Evolutionary conservation across 2,797 vertebrate species (phyloP), one percentile per base, ranked within the genome.

Genomic region (Leptoclinus maculatus): DNA sequence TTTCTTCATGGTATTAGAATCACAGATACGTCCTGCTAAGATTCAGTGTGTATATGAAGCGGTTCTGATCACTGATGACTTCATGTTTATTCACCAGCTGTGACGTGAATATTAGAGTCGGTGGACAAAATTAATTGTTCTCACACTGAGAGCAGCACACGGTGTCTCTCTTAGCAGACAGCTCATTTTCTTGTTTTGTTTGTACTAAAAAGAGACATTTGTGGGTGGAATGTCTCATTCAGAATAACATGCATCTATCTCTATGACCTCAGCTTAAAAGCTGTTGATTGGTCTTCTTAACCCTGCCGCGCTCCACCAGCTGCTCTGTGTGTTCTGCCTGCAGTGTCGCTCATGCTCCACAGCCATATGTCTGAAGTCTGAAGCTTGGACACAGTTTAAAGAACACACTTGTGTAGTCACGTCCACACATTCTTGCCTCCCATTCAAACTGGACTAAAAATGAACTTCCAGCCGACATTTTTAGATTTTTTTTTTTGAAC

Each of bases 11-110:
- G 5, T 47, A 57, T 29, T 29, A 36, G 47, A 71, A 56, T 76
- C 14, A 58, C 23, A 32, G 19, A 19, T 27, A 23, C 2, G 9
- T 32, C 39, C 2, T 54, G 12, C 16, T 51, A 2, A 41, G 17
- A 32, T 56, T 45, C n/a, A 49, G 14, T 49, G 10, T 54, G 12
- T 29, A 32, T 34, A n/a, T 23, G 7, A 51, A 57, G 25, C 36
- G 19, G n/a, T 32, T 47, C 39, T 59, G 51, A 73, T 74, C 43
- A 49, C 63, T 78, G 51, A 70, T 45, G 34, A 68, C 34, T 58
- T 71, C 1, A 66, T 88, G 36, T 81, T 79, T 75, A 84, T 83
- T 86, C 71, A 85, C 2, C 0, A 85, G 49, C 58, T 70, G 29
- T 38, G 34, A 54, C 66, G 47, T 63, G 25, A 79, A 54, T 23